Evolutionary conservation across 2,113 vertebrate genomes (phyloP), one percentile per base, ranked within the genome.

Genomic region (Hoplias malabaricus): DNA sequence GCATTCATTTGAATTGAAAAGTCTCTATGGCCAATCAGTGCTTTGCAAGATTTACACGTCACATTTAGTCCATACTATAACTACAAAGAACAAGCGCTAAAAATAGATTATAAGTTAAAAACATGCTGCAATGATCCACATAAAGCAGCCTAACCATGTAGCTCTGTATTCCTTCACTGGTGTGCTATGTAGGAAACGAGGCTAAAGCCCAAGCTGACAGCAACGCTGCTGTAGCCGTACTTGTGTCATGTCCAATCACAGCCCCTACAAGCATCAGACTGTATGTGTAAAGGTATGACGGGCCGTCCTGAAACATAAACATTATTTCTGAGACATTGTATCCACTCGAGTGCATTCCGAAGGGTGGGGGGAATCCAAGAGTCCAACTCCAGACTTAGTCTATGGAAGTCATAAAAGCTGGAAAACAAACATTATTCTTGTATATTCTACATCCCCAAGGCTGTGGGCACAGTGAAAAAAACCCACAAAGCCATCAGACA

Each of bases 241-340:
- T 21, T 34, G 16, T 21, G 31, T 63, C 59, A 63, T 63, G 59
- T 63, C 31, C 59, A 36, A 63, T 63, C 59, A 63, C 31, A 63
- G 59, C 59, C 33, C 4, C 7, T 2, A 10, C 11, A 7, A n/a
- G 59, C 16, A 4, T 4, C 10, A 33, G 59, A 34, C 19, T 10
- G 33, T 36, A 6, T 2, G n/a, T n/a, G 16, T 63, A 36, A 36
- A 63, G 59, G 59, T 34, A 33, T 14, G 59, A 6, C 16, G 59
- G 13, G 59, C 59, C 16, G 8, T 63, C 31, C 59, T 63, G 31
- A 10, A 36, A 63, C 33, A 21, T 36, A 63, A 63, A 63, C 59
- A 36, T 63, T 63, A 63, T 63, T 63, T 9, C 11, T 36, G 16
- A 21, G 59, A 63, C 21, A 63, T 34, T 19, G 33, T 33, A 63